These are phyloP conservation scores for Pseudomyrmex gracilis DNA, from an alignment of 1,140 invertebrate species.

Conservation along the genomic window DNA sequence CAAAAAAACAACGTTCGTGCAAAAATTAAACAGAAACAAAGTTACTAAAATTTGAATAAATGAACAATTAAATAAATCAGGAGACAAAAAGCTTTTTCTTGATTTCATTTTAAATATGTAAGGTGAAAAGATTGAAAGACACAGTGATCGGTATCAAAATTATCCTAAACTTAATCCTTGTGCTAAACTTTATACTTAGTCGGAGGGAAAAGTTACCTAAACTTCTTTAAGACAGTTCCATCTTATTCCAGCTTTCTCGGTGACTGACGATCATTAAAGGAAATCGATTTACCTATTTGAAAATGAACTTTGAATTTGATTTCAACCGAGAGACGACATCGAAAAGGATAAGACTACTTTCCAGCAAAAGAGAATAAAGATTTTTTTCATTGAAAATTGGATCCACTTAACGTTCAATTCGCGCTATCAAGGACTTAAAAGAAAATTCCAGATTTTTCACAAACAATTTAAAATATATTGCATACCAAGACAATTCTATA, in stretches of 20 bases:
- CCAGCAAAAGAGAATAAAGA: background rate
- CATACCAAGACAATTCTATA: background rate
- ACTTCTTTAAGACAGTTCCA: slow-evolving; percentile 34
- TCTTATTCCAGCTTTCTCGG: slow-evolving; percentile 21
- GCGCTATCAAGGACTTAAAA: background rate
- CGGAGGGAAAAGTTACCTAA: slow-evolving; percentile 33
- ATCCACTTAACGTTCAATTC: background rate
- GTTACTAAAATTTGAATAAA: background rate
- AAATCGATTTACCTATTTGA: slow-evolving; percentile 40
- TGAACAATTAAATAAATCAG: slow-evolving; percentile 10
- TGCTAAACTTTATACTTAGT: slow-evolving; percentile 29
- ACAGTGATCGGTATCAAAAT: slow-evolving; percentile 38
- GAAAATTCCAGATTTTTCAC: background rate
- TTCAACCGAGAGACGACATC: background rate
- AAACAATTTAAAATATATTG: background rate
- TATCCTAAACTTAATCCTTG: slow-evolving; percentile 20
- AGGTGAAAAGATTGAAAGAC: background rate
- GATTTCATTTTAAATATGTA: slow-evolving; percentile 1
- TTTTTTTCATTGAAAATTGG: slow-evolving; percentile 5
- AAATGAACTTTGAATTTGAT: slow-evolving; percentile 41
- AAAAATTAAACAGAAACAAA: background rate
- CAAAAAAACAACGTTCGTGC: too few species aligned
- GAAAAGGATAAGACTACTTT: slow-evolving; percentile 6
- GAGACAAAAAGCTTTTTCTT: background rate
- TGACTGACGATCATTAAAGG: slow-evolving; percentile 34